Base-by-base conservation (phyloP, 1,140 invertebrate genomes). In the Heliconius himera region DNA sequence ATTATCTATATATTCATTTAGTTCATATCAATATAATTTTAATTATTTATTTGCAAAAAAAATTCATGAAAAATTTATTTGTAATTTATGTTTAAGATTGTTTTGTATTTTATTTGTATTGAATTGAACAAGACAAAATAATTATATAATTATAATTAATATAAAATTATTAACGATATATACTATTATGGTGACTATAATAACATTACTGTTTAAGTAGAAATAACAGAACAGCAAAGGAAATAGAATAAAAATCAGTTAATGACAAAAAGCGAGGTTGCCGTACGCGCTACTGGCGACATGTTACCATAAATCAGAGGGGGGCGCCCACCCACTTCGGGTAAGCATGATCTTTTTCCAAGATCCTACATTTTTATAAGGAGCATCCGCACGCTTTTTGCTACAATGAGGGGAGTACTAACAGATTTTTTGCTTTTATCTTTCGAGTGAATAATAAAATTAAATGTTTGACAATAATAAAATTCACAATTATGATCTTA, bases 321-420 rank as follows among this genome's bases (percentile, higher is more conserved):
- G 91, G 87, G 84, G 84, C 82, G 83, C 88, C 77, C 84, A 77
- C 77, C 72, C 79, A 70, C 79, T 82, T 77, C 33, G 77, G 85
- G 86, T 81, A 88, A 90, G 88, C 88, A 90, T 93, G 91, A 93
- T 94, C 92, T 93, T 90, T 91, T 90, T 88, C 85, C 88, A 83
- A 88, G 90, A 90, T 91, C 88, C 90, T 90, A 92, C 89, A 93
- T 93, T 93, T 93, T 94, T 94, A 94, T 93, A 94, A 92, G 88
- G 85, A 87, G 79, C 84, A 86, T 76, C 75, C 66, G 75, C 75
- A 76, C 75, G 76, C 66, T 77, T 77, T 77, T 77, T 77, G 49
- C 76, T 77, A 71, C 76, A 77, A 72, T 71, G 70, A 70, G 70
- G 41, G 70, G 70, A 72, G 41, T 46, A 70, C 70, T 41, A 72